A percentile compares a stretch with the other conserved stretches of the same genome.
Conservation (phyloP, 2,113 vertebrate genomes). For the Bos javanicus region DNA sequence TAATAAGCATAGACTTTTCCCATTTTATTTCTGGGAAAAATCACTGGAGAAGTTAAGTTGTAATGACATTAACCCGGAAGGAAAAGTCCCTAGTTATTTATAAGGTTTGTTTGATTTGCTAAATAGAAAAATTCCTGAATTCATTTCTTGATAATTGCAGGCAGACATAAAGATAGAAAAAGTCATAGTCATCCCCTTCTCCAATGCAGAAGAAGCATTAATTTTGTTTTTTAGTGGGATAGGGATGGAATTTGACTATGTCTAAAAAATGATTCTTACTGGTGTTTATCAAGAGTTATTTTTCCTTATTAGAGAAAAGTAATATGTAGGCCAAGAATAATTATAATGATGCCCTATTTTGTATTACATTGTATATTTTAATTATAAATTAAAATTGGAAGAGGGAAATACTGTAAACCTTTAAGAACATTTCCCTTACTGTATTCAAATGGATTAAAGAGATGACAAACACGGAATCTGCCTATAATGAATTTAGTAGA, state of each 20-base stretch:
- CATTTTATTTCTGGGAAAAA: not conserved
- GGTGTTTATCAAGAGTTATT: not conserved
- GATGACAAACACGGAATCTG: not conserved
- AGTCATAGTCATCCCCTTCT: not conserved
- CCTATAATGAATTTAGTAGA: not conserved
- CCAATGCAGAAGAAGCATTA: not conserved
- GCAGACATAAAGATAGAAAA: not conserved
- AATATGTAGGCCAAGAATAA: not conserved
- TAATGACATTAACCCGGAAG: not conserved
- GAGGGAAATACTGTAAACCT: not conserved
- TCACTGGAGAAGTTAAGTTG: not conserved
- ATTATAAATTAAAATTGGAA: slow-evolving; percentile 10
- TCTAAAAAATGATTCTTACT: slow-evolving; percentile 31
- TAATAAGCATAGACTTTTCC: not conserved
- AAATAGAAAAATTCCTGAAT: slow-evolving; percentile 21
- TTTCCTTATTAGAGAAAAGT: slow-evolving; percentile 8
- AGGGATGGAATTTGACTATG: not conserved
- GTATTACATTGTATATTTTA: not conserved
- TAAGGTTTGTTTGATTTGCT: slow-evolving; percentile 19
- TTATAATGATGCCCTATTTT: not conserved
- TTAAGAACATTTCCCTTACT: not conserved
- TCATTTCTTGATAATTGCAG: slow-evolving; percentile 9
- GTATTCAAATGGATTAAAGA: not conserved
- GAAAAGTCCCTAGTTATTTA: not conserved
- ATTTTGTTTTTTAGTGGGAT: not conserved